Evolutionary conservation across 2,888 invertebrate species (phyloP), one percentile per base, ranked within the genome.

Genomic region (Ennomos erosarius): DNA sequence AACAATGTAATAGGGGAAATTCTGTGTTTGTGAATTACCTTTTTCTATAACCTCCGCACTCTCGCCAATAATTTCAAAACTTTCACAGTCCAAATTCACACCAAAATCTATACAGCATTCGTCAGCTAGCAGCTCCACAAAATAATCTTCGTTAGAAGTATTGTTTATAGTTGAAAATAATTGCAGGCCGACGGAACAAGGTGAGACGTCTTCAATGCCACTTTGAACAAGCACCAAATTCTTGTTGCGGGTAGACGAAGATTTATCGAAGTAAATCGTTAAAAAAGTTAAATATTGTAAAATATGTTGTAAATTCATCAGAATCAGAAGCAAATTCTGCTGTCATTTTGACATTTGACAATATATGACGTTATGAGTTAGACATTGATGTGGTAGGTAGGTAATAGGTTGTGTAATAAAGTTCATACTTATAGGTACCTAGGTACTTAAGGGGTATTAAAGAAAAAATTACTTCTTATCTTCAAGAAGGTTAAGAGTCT

Each of bases 281-380:
- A 58, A 67, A 73, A 79, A 73, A 67, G 62, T 75, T 77, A 77
- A 71, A 79, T 74, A 69, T 67, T 79, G 83, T 69, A 75, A 84
- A 82, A 66, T 39, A 78, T 62, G 68, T 69, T 84, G 83, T 77
- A 86, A 77, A 82, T 74, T 67, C 88, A 87, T 87, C 76, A 75
- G 82, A 80, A 87, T 87, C 76, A 75, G 82, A 80, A 78, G 63
- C 64, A 49, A 53, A 60, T 34, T 45, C 35, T 59, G 62, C 55
- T 62, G 69, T 68, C 52, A 65, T 62, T 61, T 49, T 67, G 36
- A 38, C 13, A 33, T 2, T 11, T 53, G 36, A 35, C 56, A 37
- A 34, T 37, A 37, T 26, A 3, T 8, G 26, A 26, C 3, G 1
- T 16, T 16, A 16, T 16, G 16, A 16, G 16, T 16, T 16, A 16